Percentiles rank a stretch among this genome's conserved stretches.
phyloP scores from a whole-genome alignment of 1,140 invertebrate species.

The Oncopodura yosiiana region DNA sequence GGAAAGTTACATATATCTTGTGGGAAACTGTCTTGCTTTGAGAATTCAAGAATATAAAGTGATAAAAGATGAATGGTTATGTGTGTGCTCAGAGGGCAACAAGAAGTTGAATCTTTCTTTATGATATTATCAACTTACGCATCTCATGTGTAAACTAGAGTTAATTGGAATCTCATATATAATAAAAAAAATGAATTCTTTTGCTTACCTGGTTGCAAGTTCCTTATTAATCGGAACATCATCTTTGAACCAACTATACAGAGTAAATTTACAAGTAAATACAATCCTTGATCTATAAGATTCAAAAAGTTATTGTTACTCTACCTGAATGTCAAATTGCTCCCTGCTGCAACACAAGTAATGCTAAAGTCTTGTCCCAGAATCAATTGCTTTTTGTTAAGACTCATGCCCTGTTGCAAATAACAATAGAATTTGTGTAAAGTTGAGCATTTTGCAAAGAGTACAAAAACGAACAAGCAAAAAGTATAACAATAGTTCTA shows the following conservation, averaged over 20 bases:
- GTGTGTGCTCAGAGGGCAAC: no score
- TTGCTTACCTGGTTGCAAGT: constrained; percentile 22
- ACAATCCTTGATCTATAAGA: no score
- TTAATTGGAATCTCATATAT: background rate
- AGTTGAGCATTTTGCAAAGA: no score
- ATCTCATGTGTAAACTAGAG: background rate
- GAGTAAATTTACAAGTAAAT: no score
- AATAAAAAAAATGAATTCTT: background rate
- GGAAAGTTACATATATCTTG: background rate
- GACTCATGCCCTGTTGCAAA: no score
- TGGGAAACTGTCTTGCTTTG: background rate
- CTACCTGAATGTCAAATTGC: background rate
- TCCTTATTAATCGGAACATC: constrained; percentile 24
- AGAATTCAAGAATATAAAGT: background rate
- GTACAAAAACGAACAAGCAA: no score
- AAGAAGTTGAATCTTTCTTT: no score
- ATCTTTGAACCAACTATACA: constrained; percentile 31
- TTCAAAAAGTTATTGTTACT: background rate
- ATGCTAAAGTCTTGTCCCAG: constrained; percentile 14
- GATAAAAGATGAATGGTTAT: background rate
- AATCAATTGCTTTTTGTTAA: no score
- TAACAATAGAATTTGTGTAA: no score
- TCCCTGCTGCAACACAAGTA: constrained; percentile 13
- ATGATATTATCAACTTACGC: background rate
- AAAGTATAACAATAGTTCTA: no score